phyloP scores from a whole-genome alignment of 2,797 vertebrate species.

The Enteromius viviparus region DNA sequence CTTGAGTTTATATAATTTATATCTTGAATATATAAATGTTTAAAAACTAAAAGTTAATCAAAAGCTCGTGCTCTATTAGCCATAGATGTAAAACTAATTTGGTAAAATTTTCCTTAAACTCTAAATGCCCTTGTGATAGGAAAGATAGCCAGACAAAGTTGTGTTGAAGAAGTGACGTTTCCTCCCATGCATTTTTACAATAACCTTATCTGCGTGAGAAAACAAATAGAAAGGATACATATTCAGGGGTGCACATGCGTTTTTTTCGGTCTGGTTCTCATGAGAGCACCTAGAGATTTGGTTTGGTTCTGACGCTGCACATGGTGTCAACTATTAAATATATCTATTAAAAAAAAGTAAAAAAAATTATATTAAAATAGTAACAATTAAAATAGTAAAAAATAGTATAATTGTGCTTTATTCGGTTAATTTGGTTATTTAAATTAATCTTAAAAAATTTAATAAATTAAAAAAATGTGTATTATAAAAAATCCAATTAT shows the following conservation, averaged over 20 bases:
- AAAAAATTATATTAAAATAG: no score
- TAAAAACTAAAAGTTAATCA: background rate
- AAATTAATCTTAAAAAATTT: background rate
- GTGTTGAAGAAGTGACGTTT: background rate
- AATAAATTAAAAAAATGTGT: no score
- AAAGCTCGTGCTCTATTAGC: background rate
- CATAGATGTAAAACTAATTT: background rate
- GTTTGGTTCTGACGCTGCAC: background rate
- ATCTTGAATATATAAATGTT: background rate
- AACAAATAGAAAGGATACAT: conserved; percentile 42
- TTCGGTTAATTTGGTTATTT: background rate
- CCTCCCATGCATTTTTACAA: no score
- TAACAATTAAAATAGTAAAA: background rate
- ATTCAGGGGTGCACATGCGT: background rate
- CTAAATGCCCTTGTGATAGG: background rate
- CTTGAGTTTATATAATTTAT: background rate
- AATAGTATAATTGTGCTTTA: background rate
- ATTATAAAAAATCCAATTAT: background rate
- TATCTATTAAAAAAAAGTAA: background rate
- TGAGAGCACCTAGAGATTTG: background rate
- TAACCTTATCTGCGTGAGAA: no score
- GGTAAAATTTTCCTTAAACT: background rate
- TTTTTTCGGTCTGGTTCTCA: background rate
- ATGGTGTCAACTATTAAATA: background rate
- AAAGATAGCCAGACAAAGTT: conserved; percentile 53